Base-by-base conservation (phyloP, 2,797 vertebrate species). In the Cheirogaleus major region DNA sequence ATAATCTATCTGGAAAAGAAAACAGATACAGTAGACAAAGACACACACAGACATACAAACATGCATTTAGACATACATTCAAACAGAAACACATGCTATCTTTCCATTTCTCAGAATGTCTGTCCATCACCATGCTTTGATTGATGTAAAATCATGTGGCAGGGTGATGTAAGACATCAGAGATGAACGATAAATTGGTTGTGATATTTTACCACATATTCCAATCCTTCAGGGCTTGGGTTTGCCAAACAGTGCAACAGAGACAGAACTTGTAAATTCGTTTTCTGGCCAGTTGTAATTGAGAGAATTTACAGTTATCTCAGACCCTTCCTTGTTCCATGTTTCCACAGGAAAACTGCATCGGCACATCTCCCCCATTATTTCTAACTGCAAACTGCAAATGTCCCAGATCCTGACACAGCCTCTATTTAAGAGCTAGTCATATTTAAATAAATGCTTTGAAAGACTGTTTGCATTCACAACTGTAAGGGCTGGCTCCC, bases 1-100 rank as follows among this genome's bases (percentile, higher is more conserved):
- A 87, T 87, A 95, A 57, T 90, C n/a, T 35, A 94, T 75, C 32
- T 84, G 4, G 38, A 41, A 95, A 95, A 91, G 85, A 6, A 92
- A n/a, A 35, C 0, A 88, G 0, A 73, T 43, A 85, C 3, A 43
- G 27, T 43, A 72, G 15, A 89, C 18, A 76, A 4, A 57, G 4
- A 45, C 25, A 84, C 15, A 61, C 2, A 38, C 6, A 63, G 27
- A 61, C 6, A 57, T 3, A 95, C 27, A 0, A 1, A 59, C 5
- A 50, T 23, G 13, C 9, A 27, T 22, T 70, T 35, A 79, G 10
- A 96, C 6, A 87, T 14, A 70, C 27, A 72, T 3, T 92, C 23
- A 15, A 4, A 86, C 2, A 73, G 25, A 95, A 89, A 30, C 5
- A 69, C n/a, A 83, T 55, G 23, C 12, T 48, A 7, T 97, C 2